These are phyloP conservation scores for Drosophila pallidifrons DNA, from an alignment of 1,140 invertebrate genomes.

Conservation along the genomic window DNA sequence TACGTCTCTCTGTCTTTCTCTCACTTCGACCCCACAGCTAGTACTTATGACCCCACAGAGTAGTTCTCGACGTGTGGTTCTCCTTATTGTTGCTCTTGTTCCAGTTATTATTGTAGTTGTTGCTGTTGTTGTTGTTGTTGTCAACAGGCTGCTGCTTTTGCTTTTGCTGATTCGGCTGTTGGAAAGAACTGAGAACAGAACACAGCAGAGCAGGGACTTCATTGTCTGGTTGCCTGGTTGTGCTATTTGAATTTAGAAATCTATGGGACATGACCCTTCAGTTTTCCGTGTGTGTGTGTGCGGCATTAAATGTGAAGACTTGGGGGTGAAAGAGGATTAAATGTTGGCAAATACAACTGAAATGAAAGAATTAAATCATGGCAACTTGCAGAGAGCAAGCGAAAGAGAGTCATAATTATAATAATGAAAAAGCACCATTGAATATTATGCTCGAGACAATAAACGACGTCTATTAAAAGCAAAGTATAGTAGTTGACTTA, in stretches of 20 bases:
- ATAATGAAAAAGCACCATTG: slow-evolving; percentile 3
- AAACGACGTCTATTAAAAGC: neutral
- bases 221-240: slow-evolving; percentile 38
- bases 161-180: slow-evolving; percentile 53
- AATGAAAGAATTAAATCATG: slow-evolving; percentile 10
- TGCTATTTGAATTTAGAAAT: slow-evolving; percentile 77
- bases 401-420: neutral
- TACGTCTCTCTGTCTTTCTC: neutral
- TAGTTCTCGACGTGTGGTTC: slow-evolving; percentile 66
- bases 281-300: slow-evolving; percentile 27
- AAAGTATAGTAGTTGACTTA: neutral
- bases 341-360: slow-evolving; percentile 4
- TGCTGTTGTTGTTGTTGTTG: slow-evolving; percentile 54
- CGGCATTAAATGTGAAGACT: slow-evolving; percentile 7
- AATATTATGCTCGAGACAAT: neutral
- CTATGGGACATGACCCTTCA: slow-evolving; percentile 58
- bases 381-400: neutral
- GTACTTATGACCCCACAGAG: slow-evolving; percentile 35
- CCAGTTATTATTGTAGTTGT: slow-evolving; percentile 49
- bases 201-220: slow-evolving; percentile 16
- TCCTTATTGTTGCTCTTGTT: slow-evolving; percentile 52
- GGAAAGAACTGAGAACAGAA: neutral
- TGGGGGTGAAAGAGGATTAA: neutral
- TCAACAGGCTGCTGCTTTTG: slow-evolving; percentile 70
- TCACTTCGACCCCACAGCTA: slow-evolving; percentile 21